Evolutionary conservation across 1,140 invertebrate genomes (phyloP).

Genomic region (Thalassaphorura encarpata): DNA sequence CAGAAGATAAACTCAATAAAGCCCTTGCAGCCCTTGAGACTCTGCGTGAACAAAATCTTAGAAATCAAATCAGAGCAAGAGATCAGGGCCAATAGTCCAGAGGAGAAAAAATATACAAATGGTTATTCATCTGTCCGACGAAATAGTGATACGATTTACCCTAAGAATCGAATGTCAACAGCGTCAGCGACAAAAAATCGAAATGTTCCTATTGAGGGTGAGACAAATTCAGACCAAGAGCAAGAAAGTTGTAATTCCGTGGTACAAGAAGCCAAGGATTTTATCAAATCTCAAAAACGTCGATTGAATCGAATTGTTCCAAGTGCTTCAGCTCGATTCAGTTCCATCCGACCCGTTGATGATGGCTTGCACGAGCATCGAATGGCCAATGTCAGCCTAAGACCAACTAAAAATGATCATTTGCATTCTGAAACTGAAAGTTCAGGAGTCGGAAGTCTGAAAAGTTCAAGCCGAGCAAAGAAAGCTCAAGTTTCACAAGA

Average conservation of each 20-base stretch:
- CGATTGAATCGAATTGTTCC: too few relatives aligned
- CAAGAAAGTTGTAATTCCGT: too few relatives aligned
- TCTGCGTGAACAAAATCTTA: conserved; percentile 22
- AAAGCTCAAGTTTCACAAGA: conserved; percentile 21
- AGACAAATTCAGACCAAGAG: not conserved
- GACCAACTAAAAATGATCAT: too few relatives aligned
- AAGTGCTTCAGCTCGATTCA: too few relatives aligned
- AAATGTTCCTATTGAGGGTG: not conserved
- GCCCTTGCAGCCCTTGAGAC: conserved; percentile 22
- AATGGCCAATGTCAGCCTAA: too few relatives aligned
- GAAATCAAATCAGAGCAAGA: conserved; percentile 10
- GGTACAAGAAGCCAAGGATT: conserved; percentile 22
- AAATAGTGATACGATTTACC: not conserved
- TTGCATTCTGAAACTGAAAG: too few relatives aligned
- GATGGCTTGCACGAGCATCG: too few relatives aligned
- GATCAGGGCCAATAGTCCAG: not conserved
- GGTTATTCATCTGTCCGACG: not conserved
- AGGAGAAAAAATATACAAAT: not conserved
- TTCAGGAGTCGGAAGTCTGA: conserved; percentile 26
- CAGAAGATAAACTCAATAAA: conserved; percentile 10
- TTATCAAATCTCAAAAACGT: conserved; percentile 20
- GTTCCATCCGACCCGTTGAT: too few relatives aligned
- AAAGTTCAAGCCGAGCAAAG: conserved; percentile 2
- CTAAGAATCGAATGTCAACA: not conserved
- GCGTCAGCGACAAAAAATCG: not conserved